phyloP scores from a whole-genome alignment of 2,888 invertebrate genomes.

The Limnephilus lunatus region DNA sequence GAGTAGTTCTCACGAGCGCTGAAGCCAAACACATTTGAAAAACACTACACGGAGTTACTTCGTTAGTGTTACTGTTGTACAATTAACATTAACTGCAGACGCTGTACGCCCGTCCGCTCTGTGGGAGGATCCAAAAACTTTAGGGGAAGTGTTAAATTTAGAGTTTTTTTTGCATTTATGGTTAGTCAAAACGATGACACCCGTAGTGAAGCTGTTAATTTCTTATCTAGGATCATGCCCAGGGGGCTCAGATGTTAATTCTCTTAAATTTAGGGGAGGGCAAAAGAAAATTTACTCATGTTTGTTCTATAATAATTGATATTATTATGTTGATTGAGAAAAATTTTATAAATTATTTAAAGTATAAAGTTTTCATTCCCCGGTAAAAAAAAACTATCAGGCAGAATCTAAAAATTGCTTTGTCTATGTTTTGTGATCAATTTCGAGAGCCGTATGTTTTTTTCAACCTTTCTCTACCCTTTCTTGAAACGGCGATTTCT shows the following conservation, averaged over 20 bases:
- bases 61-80: constrained; percentile 22
- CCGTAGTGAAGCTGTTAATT: background rate
- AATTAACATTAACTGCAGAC: constrained; percentile 36
- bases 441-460: background rate
- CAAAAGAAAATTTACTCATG: no score
- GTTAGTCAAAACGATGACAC: no score
- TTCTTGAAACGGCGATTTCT: background rate
- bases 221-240: background rate
- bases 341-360: no score
- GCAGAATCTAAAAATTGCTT: no score
- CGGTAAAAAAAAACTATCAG: no score
- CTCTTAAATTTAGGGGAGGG: no score
- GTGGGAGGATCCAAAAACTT: background rate
- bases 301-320: no score
- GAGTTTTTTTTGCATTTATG: background rate
- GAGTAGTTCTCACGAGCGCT: constrained; percentile 15
- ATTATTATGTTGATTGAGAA: no score
- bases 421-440: background rate
- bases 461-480: background rate
- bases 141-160: background rate
- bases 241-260: no score
- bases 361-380: no score
- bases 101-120: background rate
- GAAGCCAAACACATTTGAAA: constrained; percentile 24
- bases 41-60: constrained; percentile 32